Evolutionary conservation across 2,888 invertebrate species (phyloP).

Genomic region (Pediacus dermestoides): DNA sequence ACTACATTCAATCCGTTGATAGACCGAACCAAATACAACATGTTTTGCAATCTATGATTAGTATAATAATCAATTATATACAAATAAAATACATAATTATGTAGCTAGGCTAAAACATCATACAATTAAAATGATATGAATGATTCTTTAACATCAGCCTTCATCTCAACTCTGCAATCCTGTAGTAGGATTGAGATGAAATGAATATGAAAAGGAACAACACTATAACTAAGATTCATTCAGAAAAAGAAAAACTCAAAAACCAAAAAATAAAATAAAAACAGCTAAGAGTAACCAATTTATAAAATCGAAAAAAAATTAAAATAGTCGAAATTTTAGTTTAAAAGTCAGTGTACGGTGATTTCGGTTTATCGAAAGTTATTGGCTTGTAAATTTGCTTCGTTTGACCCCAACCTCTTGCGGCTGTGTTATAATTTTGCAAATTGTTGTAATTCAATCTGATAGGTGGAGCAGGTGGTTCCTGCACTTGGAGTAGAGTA

Average conservation of each 20-base stretch:
- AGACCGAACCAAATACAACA: constrained; percentile 6
- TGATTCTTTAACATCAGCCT: neutral
- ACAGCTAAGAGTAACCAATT: constrained; percentile 7
- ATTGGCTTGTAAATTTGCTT: constrained; percentile 70
- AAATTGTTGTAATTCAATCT: constrained; percentile 37
- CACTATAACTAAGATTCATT: constrained; percentile 3
- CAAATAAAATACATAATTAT: no score
- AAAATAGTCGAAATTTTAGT: constrained; percentile 5
- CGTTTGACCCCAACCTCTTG: constrained; percentile 75
- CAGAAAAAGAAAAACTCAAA: constrained; percentile 9
- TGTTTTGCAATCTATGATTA: constrained; percentile 7
- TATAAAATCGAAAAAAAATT: constrained; percentile 5
- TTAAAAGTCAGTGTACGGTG: constrained; percentile 36
- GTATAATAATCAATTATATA: constrained; percentile 14
- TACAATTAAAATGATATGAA: constrained; percentile 9
- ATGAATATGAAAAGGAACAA: constrained; percentile 12
- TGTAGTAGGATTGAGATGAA: constrained; percentile 20
- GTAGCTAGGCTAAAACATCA: no score
- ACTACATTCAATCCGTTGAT: constrained; percentile 14
- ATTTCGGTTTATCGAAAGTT: constrained; percentile 57
- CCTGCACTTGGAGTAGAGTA: constrained; percentile 12
- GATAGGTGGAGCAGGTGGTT: constrained; percentile 29
- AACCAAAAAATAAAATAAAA: neutral
- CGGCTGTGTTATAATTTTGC: constrained; percentile 76
- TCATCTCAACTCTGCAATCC: constrained; percentile 23